Evolutionary conservation across 2,888 invertebrate genomes (phyloP).

Genomic region (Seira musarum): DNA sequence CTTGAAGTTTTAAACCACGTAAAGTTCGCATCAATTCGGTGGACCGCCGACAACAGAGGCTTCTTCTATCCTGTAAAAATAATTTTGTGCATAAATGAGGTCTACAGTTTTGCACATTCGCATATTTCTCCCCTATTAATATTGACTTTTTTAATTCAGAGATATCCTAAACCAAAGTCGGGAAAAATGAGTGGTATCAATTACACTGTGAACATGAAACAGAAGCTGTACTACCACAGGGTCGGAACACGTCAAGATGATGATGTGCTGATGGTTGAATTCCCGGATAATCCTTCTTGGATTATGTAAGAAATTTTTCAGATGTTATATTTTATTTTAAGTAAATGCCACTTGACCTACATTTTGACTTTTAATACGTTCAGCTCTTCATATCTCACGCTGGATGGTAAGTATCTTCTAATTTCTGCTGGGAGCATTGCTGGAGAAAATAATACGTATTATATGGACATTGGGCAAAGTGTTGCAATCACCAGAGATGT

Average conservation of each 20-base stretch:
- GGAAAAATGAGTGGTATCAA: slow-evolving; percentile 94
- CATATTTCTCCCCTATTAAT: too few species aligned
- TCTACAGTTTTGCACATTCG: too few species aligned
- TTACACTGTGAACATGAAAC: slow-evolving; percentile 87
- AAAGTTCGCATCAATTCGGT: slow-evolving; percentile 91
- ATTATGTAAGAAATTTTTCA: slow-evolving; percentile 85
- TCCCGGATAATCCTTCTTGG: slow-evolving; percentile 90
- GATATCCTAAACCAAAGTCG: slow-evolving; percentile 79
- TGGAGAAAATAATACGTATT: slow-evolving; percentile 90
- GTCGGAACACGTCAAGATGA: slow-evolving; percentile 88
- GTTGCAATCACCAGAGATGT: slow-evolving; percentile 43
- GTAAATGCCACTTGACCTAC: not conserved
- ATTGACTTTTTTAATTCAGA: too few species aligned
- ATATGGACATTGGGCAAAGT: slow-evolving; percentile 78
- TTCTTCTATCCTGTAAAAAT: slow-evolving; percentile 89
- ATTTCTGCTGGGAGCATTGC: slow-evolving; percentile 89
- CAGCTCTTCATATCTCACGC: slow-evolving; percentile 76
- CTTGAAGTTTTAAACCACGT: slow-evolving; percentile 90
- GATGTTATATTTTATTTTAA: not conserved
- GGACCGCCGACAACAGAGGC: slow-evolving; percentile 96
- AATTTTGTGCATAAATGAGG: too few species aligned
- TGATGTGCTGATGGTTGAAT: slow-evolving; percentile 90
- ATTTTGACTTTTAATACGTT: not conserved
- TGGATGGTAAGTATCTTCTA: slow-evolving; percentile 92
- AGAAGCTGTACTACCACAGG: slow-evolving; percentile 93